Percentiles rank a stretch among this genome's conserved stretches.
These are phyloP conservation scores for Leptoteleia sp. DNA, from an alignment of 1,140 invertebrate species.

Conservation along the genomic window DNA sequence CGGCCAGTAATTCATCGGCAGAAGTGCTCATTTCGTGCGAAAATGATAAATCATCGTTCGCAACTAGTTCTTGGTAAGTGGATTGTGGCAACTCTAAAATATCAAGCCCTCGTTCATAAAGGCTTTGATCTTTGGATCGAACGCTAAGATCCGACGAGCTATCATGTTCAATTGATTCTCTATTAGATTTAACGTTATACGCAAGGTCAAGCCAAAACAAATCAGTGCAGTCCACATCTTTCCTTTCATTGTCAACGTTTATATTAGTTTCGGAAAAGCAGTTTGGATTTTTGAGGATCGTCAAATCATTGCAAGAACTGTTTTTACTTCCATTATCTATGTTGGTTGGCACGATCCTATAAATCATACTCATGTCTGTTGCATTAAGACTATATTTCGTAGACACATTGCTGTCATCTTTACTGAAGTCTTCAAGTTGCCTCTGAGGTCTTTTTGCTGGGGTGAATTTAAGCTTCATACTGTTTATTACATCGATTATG, in stretches of 20 bases:
- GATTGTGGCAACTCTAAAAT: conserved; percentile 68
- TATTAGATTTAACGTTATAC: not conserved
- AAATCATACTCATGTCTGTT: conserved; percentile 72
- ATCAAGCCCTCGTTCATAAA: conserved; percentile 68
- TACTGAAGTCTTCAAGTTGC: not conserved
- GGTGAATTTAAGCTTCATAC: conserved; percentile 69
- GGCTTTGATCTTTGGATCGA: conserved; percentile 10
- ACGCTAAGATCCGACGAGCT: not conserved
- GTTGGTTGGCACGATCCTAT: conserved; percentile 73
- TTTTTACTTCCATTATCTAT: conserved; percentile 22
- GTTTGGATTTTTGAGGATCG: not conserved
- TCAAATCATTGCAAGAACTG: not conserved
- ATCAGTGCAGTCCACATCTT: too few relatives aligned
- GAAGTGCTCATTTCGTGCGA: conserved; percentile 72
- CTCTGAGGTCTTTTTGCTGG: conserved; percentile 59
- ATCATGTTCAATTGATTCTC: not conserved
- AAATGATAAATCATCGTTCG: conserved; percentile 69
- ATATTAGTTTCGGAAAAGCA: conserved; percentile 1
- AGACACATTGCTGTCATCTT: conserved; percentile 62
- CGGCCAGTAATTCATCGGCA: conserved; percentile 74
- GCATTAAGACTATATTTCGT: conserved; percentile 73
- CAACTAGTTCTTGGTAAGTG: conserved; percentile 41
- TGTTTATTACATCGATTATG: conserved; percentile 71
- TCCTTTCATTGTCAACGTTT: too few relatives aligned
- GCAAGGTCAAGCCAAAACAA: conserved; percentile 26